A percentile compares a stretch with the other conserved stretches of the same genome.
Evolutionary conservation across 2,113 vertebrate genomes (phyloP).

Genomic region (Pyxicephalus adspersus): DNA sequence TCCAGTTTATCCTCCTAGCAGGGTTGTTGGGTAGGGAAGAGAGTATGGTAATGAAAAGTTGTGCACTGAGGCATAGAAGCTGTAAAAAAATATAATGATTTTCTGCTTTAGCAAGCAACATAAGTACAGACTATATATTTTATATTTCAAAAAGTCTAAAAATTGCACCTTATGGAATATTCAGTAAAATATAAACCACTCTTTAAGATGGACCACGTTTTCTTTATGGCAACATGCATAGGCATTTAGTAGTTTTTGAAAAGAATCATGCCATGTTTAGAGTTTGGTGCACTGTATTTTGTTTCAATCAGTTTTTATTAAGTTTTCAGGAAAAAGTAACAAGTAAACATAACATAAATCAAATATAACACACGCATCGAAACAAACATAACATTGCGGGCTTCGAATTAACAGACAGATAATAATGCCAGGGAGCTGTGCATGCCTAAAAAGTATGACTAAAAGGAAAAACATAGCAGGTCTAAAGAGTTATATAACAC

Average conservation of each 20-base stretch:
- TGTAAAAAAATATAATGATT: slow-evolving; percentile 36
- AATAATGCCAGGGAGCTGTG: too few species aligned
- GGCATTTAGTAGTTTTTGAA: background rate
- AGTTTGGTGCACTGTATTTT: too few species aligned
- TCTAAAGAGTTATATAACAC: too few species aligned
- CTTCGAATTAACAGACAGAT: too few species aligned
- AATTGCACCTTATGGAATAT: slow-evolving; percentile 18
- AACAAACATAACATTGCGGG: too few species aligned
- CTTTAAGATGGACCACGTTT: background rate
- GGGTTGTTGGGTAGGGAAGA: slow-evolving; percentile 11
- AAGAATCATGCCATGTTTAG: too few species aligned
- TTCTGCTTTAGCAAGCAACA: slow-evolving; percentile 22
- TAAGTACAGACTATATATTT: slow-evolving; percentile 17
- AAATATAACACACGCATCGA: too few species aligned
- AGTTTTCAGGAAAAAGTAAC: too few species aligned
- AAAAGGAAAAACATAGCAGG: too few species aligned
- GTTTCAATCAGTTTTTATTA: too few species aligned
- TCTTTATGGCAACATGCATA: background rate
- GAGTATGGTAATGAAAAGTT: slow-evolving; percentile 21
- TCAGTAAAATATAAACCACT: background rate
- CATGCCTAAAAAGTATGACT: too few species aligned
- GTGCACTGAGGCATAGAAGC: slow-evolving; percentile 13
- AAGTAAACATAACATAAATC: too few species aligned
- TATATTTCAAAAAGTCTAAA: background rate
- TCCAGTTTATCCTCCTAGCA: slow-evolving; percentile 6